Evolutionary conservation across 2,113 vertebrate species (phyloP), one percentile per base, ranked within the genome.

Genomic region (Notothenia rossii): DNA sequence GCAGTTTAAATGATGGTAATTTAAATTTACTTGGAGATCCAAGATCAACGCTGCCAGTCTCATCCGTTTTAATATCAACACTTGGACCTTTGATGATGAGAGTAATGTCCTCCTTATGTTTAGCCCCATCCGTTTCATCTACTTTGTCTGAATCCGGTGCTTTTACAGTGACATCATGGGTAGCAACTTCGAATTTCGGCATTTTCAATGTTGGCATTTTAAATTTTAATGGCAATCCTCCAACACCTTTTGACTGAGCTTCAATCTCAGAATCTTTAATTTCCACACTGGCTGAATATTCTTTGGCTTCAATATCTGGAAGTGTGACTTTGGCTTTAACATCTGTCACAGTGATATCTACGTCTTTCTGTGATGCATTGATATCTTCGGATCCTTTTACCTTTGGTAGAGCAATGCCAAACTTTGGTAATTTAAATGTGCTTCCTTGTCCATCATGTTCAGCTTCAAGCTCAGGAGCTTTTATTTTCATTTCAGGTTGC

Each of bases 21-120:
- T 93, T 94, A 55, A 94, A 94, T 92, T 90, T 94, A 78, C 88
- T 94, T 46, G 93, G 90, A 53, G 93, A 92, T 43, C 54, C 79
- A 3, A 63, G 86, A 71, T 25, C 62, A 14, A 14, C 45, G 11
- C 15, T 50, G 7, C 74, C 76, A 49, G 65, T 79, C 45, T 87
- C 86, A 53, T 85, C 83, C 4, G 33, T 77, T 86, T 89, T 79
- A 45, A 77, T 15, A 56, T 88, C 83, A 73, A 60, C 13, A 68
- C 67, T 68, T 56, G 43, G 70, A 64, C 59, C 40, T 82, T 88
- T 84, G 63, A 91, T 71, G 36, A 77, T 72, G 22, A 81, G n/a
- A 58, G 75, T 9, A 43, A 66, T 36, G 59, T 80, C 78, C 33
- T 90, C 74, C 43, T 79, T 53, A 13, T 59, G 9, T 58, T 71